Conservation (phyloP, 2,113 vertebrate species). For the Pelvicachromis taeniatus region DNA sequence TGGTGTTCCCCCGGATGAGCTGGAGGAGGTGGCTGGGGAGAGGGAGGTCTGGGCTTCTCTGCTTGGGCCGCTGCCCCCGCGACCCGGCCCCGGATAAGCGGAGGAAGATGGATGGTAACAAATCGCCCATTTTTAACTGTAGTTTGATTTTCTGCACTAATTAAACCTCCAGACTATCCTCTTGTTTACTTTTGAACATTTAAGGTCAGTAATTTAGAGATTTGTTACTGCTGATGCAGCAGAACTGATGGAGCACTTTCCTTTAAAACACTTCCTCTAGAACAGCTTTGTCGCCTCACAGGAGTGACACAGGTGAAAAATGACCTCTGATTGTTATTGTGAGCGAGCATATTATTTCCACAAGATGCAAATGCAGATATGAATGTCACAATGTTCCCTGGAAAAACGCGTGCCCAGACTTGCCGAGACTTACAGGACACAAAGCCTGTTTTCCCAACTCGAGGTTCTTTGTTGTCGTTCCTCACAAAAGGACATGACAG, state of each 20-base stretch:
- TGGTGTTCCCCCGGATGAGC: too few relatives aligned
- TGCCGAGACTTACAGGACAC: not conserved
- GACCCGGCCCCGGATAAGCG: too few relatives aligned
- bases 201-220: not conserved
- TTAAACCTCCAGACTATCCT: not conserved
- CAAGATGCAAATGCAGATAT: not conserved
- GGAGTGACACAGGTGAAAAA: not conserved
- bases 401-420: not conserved
- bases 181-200: not conserved
- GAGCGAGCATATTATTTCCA: not conserved
- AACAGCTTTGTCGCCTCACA: not conserved
- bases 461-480: not conserved
- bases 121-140: not conserved
- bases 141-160: not conserved
- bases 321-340: not conserved
- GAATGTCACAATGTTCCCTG: not conserved
- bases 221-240: not conserved
- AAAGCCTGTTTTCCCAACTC: not conserved
- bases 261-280: not conserved
- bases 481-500: not conserved
- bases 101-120: too few relatives aligned
- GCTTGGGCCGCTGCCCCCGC: too few relatives aligned
- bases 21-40: too few relatives aligned
- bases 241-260: not conserved
- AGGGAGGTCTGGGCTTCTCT: too few relatives aligned